Evolutionary conservation across 2,888 invertebrate genomes (phyloP).

Genomic region (Onchidella celtica): DNA sequence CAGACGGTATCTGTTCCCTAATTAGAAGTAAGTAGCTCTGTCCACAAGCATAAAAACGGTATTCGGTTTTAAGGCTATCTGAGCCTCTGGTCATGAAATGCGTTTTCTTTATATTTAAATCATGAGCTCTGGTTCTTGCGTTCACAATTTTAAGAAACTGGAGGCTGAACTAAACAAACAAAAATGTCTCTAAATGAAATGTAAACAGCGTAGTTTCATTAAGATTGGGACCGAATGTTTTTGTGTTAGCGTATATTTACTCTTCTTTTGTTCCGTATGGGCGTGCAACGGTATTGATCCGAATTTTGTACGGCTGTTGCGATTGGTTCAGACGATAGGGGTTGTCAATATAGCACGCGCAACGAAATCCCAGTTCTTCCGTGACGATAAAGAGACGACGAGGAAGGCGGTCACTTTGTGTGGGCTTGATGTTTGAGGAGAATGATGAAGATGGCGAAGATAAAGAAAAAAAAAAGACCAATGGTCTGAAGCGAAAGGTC

Average conservation of each 20-base stretch:
- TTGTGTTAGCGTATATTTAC: slow-evolving; percentile 28
- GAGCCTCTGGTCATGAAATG: too few species aligned
- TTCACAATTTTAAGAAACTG: slow-evolving; percentile 8
- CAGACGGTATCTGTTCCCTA: too few species aligned
- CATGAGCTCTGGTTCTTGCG: not conserved
- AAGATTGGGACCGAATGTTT: slow-evolving; percentile 24
- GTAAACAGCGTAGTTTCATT: slow-evolving; percentile 39
- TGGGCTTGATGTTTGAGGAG: too few species aligned
- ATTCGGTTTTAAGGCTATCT: too few species aligned
- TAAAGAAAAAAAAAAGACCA: not conserved
- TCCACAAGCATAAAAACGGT: too few species aligned
- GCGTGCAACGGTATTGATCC: slow-evolving; percentile 32
- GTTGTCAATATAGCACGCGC: not conserved
- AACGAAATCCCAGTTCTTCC: not conserved
- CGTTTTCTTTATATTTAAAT: slow-evolving; percentile 11
- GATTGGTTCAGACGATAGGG: slow-evolving; percentile 33
- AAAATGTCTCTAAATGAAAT: slow-evolving; percentile 40
- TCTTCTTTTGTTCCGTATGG: slow-evolving; percentile 35
- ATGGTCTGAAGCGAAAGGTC: not conserved
- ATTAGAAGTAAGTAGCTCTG: too few species aligned
- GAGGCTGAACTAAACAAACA: slow-evolving; percentile 4
- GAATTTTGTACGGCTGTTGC: slow-evolving; percentile 28
- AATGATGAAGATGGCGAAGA: not conserved
- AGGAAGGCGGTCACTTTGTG: too few species aligned
- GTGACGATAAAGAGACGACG: not conserved